Evolutionary conservation across 2,888 invertebrate genomes (phyloP), one percentile per base, ranked within the genome.

Genomic region (Marasmarcha lunaedactyla): DNA sequence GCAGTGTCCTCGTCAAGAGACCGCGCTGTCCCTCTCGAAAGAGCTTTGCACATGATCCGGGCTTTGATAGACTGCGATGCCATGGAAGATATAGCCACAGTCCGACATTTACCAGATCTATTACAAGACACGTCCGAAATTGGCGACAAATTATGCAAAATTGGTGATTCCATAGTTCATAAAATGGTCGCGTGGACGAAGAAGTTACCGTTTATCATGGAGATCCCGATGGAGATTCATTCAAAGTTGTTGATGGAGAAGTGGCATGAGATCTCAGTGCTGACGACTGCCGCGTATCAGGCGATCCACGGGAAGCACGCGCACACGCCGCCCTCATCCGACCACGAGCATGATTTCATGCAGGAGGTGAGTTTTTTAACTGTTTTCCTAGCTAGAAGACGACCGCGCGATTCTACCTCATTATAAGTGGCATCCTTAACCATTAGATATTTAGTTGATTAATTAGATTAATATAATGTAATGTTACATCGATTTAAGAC

Each of bases 121-220:
- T 87, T 96, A 53, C 94, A 94, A 72, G 94, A 94, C 71, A 94
- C 94, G 66, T 92, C 94, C 53, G 94, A 94, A 78, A 89, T 95
- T 59, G 94, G 92, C 59, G 93, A 95, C 71, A 95, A 93, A 73
- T 87, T 97, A 56, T 95, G 95, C 85, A 94, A 93, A 78, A 95
- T 98, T 63, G 97, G 98, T 39, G 98, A 98, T 85, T 97, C 96
- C 52, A 98, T 98, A 62, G 98, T 98, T 42, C 95, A 95, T 85
- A 97, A 97, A 84, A 89, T 98, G 85, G 98, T 98, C 52, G 96
- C 97, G 77, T 98, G 98, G 98, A 98, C 98, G 60, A 97, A 97
- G 79, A 90, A 96, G 81, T 85, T 98, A 76, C 98, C 98, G 42
- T 98, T 98, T 84, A 98, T 97, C 74, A 87, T 92, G 74, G 96